phyloP scores from a whole-genome alignment of 1,140 invertebrate genomes.

The Aphaenogaster ashmeadi region DNA sequence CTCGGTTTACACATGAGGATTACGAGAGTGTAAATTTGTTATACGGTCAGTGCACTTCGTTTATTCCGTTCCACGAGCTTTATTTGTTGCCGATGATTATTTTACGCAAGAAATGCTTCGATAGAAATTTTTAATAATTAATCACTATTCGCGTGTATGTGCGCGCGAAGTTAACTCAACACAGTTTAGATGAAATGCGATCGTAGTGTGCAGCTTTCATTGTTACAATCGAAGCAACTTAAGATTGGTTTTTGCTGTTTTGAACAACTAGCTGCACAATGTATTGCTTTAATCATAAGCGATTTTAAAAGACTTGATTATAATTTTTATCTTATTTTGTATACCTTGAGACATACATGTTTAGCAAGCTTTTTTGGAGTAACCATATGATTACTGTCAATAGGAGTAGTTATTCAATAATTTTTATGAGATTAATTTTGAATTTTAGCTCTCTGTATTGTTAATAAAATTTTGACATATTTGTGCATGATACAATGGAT shows the following conservation, averaged over 20 bases:
- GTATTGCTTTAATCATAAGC: not conserved
- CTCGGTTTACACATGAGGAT: constrained; percentile 61
- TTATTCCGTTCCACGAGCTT: constrained; percentile 65
- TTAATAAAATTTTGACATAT: not conserved
- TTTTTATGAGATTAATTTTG: not conserved
- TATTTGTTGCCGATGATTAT: constrained; percentile 64
- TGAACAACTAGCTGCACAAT: not conserved
- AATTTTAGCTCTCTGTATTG: not conserved
- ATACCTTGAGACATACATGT: not conserved
- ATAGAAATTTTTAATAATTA: constrained; percentile 28
- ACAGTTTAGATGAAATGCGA: not conserved
- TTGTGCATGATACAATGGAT: not conserved
- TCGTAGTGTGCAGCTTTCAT: not conserved
- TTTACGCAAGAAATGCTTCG: constrained; percentile 28
- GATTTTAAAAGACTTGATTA: not conserved
- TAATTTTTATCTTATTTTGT: constrained; percentile 5
- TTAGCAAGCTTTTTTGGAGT: not conserved
- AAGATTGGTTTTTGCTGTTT: not conserved
- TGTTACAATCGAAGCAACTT: not conserved
- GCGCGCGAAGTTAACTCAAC: not conserved
- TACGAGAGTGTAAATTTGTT: constrained; percentile 64
- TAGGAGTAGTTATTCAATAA: not conserved
- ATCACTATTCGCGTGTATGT: not conserved
- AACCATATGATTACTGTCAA: not conserved
- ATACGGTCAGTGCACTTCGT: constrained; percentile 69